phyloP scores from a whole-genome alignment of 2,797 vertebrate species.

The Glyptemys insculpta region DNA sequence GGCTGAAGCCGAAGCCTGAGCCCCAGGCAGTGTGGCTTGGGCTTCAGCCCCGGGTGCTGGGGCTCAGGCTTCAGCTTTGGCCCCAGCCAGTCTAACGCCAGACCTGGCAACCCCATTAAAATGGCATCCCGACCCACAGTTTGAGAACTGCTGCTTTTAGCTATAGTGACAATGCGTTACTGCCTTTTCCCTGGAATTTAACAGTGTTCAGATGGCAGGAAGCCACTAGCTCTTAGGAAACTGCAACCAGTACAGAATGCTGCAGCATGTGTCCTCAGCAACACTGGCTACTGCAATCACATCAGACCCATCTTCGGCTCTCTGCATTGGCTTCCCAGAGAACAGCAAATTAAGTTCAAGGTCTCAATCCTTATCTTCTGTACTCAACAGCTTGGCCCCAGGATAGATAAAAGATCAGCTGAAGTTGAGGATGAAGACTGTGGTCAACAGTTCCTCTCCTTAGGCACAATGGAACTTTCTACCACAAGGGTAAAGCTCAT shows the following conservation, averaged over 20 bases:
- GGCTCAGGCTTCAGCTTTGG: no score
- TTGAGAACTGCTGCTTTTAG: not conserved
- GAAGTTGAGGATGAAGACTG: not conserved
- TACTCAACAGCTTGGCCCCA: not conserved
- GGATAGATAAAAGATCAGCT: not conserved
- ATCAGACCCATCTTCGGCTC: not conserved
- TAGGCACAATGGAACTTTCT: not conserved
- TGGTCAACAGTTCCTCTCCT: not conserved
- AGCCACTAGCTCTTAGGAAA: not conserved
- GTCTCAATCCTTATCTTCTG: not conserved
- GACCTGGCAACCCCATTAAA: no score
- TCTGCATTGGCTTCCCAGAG: not conserved
- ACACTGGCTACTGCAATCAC: not conserved
- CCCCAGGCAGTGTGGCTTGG: no score
- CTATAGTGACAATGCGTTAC: not conserved
- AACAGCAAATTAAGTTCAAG: not conserved
- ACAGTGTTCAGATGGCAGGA: not conserved
- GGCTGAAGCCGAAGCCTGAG: no score
- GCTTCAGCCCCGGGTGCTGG: no score
- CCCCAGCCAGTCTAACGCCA: no score
- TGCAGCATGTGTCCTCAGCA: not conserved
- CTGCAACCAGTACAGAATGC: not conserved
- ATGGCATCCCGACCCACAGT: no score
- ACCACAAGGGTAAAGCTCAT: not conserved
- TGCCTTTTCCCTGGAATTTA: not conserved